Percentiles rank a stretch among this genome's conserved stretches.
These are phyloP conservation scores for Tyrannus savana DNA, from an alignment of 2,113 vertebrate species.

Conservation along the genomic window DNA sequence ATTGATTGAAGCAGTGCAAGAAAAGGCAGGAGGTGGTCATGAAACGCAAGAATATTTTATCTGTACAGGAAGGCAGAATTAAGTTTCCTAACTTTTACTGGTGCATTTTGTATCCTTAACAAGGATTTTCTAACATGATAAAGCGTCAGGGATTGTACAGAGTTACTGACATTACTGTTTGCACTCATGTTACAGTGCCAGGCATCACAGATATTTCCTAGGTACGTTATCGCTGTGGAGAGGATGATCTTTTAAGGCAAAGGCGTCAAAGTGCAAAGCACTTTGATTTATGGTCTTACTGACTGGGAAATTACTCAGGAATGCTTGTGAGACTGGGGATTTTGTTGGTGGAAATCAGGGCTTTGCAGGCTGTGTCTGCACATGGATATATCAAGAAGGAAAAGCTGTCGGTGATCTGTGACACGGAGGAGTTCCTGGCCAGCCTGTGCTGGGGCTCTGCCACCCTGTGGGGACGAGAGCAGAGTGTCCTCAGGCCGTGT, in stretches of 20 bases:
- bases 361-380: background rate
- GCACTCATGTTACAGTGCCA: background rate
- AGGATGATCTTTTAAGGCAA: background rate
- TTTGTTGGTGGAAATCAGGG: background rate
- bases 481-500: too few relatives aligned
- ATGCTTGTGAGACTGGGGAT: background rate
- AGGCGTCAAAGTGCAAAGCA: background rate
- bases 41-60: background rate
- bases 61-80: background rate
- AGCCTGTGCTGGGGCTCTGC: background rate
- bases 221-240: background rate
- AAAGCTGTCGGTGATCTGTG: accelerated
- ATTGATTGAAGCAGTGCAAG: background rate
- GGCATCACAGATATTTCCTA: accelerated
- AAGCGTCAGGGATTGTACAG: background rate
- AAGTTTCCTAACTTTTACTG: background rate
- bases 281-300: background rate
- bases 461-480: accelerated
- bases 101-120: background rate
- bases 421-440: background rate
- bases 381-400: accelerated
- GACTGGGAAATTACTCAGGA: background rate
- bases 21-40: background rate
- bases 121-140: background rate
- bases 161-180: background rate